These are phyloP conservation scores for Drosophila percnosoma DNA, from an alignment of 2,888 invertebrate genomes.

Conservation along the genomic window DNA sequence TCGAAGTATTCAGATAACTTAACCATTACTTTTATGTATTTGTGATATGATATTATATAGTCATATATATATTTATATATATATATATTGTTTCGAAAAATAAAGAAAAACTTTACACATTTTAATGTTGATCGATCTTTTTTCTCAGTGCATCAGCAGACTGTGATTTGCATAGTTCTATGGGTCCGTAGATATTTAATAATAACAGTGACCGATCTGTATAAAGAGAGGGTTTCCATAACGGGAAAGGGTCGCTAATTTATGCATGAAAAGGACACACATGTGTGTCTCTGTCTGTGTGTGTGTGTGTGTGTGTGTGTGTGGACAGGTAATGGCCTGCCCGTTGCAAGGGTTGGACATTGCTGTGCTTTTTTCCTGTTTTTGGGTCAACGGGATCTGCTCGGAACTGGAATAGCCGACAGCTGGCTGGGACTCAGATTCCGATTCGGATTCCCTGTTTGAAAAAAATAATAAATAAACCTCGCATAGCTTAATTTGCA, in stretches of 20 bases:
- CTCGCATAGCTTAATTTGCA: not conserved
- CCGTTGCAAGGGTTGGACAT: constrained; percentile 48
- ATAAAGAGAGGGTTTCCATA: not conserved
- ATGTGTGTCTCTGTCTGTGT: constrained; percentile 1
- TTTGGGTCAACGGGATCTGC: constrained; percentile 34
- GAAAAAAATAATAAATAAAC: not conserved
- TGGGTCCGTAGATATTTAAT: not conserved
- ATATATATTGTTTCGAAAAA: not conserved
- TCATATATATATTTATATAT: no score
- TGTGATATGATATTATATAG: not conserved
- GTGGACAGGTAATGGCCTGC: constrained; percentile 37
- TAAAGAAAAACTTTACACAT: not conserved
- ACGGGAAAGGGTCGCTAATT: constrained; percentile 32
- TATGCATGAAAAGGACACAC: constrained; percentile 29
- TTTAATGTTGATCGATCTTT: not conserved
- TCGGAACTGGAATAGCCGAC: constrained; percentile 31
- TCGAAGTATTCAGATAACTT: not conserved
- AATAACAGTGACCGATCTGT: constrained; percentile 45
- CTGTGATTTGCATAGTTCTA: constrained; percentile 36
- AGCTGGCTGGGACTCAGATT: constrained; percentile 29
- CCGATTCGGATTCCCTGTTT: not conserved
- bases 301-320: constrained; percentile 3
- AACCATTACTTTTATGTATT: not conserved
- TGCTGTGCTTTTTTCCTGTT: constrained; percentile 46
- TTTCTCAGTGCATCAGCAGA: constrained; percentile 29